Percentiles rank a stretch among this genome's conserved stretches.
These are phyloP conservation scores for Aeoliscus strigatus DNA, from an alignment of 2,797 vertebrate genomes.

Conservation along the genomic window DNA sequence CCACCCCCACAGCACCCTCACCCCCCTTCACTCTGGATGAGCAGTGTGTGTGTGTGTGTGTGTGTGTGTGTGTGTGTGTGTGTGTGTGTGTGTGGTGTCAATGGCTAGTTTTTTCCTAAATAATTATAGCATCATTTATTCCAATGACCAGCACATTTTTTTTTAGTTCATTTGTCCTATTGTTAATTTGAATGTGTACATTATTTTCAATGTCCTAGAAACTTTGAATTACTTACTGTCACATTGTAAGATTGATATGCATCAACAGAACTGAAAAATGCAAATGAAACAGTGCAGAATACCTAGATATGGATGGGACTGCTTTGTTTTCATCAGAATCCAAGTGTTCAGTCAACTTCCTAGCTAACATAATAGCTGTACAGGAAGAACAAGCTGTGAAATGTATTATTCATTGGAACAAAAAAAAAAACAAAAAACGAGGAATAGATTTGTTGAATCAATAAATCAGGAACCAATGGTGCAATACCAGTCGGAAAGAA, in stretches of 20 bases:
- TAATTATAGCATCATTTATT: conserved; percentile 70
- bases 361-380: too few relatives aligned
- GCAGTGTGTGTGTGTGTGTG: conserved; percentile 21
- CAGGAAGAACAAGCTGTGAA: neutral
- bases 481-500: neutral
- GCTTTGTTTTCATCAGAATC: too few relatives aligned
- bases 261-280: neutral
- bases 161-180: conserved; percentile 17
- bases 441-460: too few relatives aligned
- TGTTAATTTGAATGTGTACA: conserved; percentile 29
- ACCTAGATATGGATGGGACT: too few relatives aligned
- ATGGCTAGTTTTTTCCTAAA: conserved; percentile 55
- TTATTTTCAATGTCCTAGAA: too few relatives aligned
- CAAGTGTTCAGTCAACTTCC: too few relatives aligned
- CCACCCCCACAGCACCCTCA: conserved; percentile 29
- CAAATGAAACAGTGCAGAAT: neutral
- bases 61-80: neutral
- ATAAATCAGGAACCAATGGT: too few relatives aligned
- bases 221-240: too few relatives aligned
- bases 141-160: conserved; percentile 31
- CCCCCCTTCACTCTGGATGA: conserved; percentile 23
- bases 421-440: too few relatives aligned
- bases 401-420: too few relatives aligned
- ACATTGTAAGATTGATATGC: neutral
- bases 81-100: conserved; percentile 21